Evolutionary conservation across 2,888 invertebrate species (phyloP), one percentile per base, ranked within the genome.

Genomic region (Drosophila mulleri): DNA sequence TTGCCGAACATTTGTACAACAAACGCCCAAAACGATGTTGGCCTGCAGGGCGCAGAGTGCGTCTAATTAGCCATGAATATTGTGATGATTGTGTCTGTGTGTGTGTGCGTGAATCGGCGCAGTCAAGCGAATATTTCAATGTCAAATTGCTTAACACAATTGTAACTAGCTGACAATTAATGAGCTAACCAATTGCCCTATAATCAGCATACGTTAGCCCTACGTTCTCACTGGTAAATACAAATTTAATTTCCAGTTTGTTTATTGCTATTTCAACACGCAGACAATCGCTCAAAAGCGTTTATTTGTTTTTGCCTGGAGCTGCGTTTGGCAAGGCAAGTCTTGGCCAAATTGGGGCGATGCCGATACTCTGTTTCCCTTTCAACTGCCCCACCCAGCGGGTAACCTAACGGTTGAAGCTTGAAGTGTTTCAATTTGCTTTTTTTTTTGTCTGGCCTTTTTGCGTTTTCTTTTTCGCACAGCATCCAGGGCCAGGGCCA

Each of bases 31-130:
- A 37, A 26, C 11, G 35, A 35, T 20, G 18, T 23, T 54, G 23
- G 23, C 50, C 62, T 23, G 23, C 37, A 26, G 58, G 67, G 62
- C 52, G 48, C 52, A 23, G 26, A 12, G 39, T 58, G 57, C 47
- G 12, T 57, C 63, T 77, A 75, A 79, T 75, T 70, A 79, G 66
- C 77, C 80, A 79, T 79, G 60, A 77, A 70, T 66, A 45, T 53
- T 44, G 42, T 44, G 48, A n/a, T 45, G 29, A 29, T 47, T 2
- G 37, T 37, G 29, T 44, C 37, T 14, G 48, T 2, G 29, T 45
- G 39, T 47, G 45, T 2, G 37, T 45, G 35, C 44, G 42, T 14
- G 47, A 29, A 58, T 45, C n/a, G 18, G 20, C 60, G 23, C 61
- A 76, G 23, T 48, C 42, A 7, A 54, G 45, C 59, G 58, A 63